Evolutionary conservation across 1,140 invertebrate species (phyloP).

Genomic region (Cataglyphis hispanica): DNA sequence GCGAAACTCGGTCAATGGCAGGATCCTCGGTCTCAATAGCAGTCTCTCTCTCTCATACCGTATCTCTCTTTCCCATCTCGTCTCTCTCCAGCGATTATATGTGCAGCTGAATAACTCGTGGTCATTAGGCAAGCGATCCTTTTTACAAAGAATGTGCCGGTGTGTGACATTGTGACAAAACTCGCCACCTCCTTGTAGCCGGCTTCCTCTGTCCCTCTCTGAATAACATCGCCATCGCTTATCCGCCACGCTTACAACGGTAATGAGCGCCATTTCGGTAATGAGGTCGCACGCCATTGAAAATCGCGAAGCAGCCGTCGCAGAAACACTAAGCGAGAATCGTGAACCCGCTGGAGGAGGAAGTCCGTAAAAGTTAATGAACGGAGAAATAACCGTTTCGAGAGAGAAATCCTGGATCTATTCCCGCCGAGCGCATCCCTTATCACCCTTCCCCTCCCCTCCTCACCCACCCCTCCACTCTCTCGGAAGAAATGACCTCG

Average conservation of each 20-base stretch:
- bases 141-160: constrained; percentile 65
- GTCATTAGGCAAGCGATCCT: constrained; percentile 80
- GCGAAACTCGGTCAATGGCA: constrained; percentile 26
- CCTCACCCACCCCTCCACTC: constrained; percentile 58
- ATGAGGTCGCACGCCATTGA: constrained; percentile 86
- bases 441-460: constrained; percentile 47
- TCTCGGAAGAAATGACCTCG: constrained; percentile 64
- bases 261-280: constrained; percentile 85
- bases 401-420: constrained; percentile 73
- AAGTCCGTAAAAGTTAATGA: constrained; percentile 84
- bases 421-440: constrained; percentile 43
- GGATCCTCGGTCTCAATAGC: constrained; percentile 32
- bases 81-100: constrained; percentile 76
- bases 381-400: constrained; percentile 82
- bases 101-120: constrained; percentile 82
- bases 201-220: constrained; percentile 3
- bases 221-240: constrained; percentile 18
- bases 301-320: constrained; percentile 78
- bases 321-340: constrained; percentile 54
- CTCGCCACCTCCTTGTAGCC: constrained; percentile 59
- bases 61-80: background rate
- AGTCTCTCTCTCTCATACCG: background rate
- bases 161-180: constrained; percentile 79
- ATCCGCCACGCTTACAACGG: constrained; percentile 72
- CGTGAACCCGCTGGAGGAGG: constrained; percentile 38